These are phyloP conservation scores for Chelidonichthys spinosus DNA, from an alignment of 2,797 vertebrate species.

Conservation along the genomic window DNA sequence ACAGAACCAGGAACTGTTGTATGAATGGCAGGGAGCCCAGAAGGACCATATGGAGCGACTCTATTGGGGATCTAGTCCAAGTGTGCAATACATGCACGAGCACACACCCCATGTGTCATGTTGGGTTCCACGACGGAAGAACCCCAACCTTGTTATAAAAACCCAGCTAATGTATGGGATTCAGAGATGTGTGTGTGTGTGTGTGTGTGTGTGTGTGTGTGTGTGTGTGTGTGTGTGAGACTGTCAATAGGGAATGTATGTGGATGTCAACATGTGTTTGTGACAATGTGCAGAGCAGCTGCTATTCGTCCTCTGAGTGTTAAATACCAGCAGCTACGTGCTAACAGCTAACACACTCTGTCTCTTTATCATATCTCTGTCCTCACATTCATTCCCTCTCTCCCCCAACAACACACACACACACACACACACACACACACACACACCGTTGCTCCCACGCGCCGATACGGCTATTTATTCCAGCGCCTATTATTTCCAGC, in stretches of 20 bases:
- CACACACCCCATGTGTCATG: constrained; percentile 20
- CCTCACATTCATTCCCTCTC: constrained; percentile 29
- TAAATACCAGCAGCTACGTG: constrained; percentile 15
- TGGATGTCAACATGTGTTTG: constrained; percentile 20
- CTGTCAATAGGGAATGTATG: not conserved
- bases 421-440: constrained; percentile 44
- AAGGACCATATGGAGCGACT: constrained; percentile 67
- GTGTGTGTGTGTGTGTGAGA: not conserved
- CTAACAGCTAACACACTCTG: constrained; percentile 34
- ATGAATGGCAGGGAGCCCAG: constrained; percentile 59
- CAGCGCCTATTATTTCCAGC: constrained; percentile 71
- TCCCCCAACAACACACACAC: too few species aligned
- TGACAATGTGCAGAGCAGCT: constrained; percentile 18
- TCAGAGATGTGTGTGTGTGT: not conserved
- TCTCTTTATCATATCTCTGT: constrained; percentile 10
- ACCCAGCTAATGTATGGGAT: constrained; percentile 14
- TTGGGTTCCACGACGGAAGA: constrained; percentile 32
- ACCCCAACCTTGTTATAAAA: constrained; percentile 26
- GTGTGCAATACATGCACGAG: constrained; percentile 11
- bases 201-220: constrained; percentile 9
- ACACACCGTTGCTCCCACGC: constrained; percentile 55
- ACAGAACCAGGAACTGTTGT: constrained; percentile 49
- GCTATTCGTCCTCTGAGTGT: constrained; percentile 1
- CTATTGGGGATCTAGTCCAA: constrained; percentile 45
- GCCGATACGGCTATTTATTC: constrained; percentile 68